These are phyloP conservation scores for Scaptomyza reducta DNA, from an alignment of 2,888 invertebrate genomes.

Conservation along the genomic window DNA sequence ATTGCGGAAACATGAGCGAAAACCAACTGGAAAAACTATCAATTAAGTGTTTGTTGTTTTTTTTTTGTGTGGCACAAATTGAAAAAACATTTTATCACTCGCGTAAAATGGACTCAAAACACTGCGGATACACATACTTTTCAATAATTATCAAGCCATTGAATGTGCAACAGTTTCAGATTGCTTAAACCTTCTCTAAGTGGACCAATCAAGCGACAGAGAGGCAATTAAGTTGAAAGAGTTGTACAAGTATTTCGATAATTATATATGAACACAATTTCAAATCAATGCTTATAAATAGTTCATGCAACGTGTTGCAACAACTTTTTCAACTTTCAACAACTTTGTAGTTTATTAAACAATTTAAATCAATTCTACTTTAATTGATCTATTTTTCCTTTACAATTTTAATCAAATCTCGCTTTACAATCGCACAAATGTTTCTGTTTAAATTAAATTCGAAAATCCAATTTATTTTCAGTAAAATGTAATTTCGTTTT, in stretches of 20 bases:
- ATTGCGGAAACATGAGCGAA: conserved; percentile 58
- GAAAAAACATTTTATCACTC: conserved; percentile 38
- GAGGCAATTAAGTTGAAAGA: conserved; percentile 25
- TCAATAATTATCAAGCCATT: conserved; percentile 31
- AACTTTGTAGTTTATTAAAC: background rate
- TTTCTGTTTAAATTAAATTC: too few species aligned
- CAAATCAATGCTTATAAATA: too few species aligned
- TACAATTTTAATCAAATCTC: background rate
- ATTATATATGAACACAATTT: background rate
- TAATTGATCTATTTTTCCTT: background rate
- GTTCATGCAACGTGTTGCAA: too few species aligned
- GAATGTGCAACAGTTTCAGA: conserved; percentile 25
- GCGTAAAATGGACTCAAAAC: conserved; percentile 14
- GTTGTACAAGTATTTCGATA: background rate
- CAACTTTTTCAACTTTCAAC: background rate
- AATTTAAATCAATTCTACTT: background rate
- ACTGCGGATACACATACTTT: conserved; percentile 50
- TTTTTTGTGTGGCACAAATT: conserved; percentile 39
- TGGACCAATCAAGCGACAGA: conserved; percentile 22
- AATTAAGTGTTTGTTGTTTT: conserved; percentile 56
- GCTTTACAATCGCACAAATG: too few species aligned
- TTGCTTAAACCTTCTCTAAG: conserved; percentile 24
- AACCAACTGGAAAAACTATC: conserved; percentile 48
- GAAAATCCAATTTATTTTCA: conserved; percentile 15
- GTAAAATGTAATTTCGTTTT: conserved; percentile 12